phyloP scores from a whole-genome alignment of 2,797 vertebrate genomes.

The Enteromius argenteus region DNA sequence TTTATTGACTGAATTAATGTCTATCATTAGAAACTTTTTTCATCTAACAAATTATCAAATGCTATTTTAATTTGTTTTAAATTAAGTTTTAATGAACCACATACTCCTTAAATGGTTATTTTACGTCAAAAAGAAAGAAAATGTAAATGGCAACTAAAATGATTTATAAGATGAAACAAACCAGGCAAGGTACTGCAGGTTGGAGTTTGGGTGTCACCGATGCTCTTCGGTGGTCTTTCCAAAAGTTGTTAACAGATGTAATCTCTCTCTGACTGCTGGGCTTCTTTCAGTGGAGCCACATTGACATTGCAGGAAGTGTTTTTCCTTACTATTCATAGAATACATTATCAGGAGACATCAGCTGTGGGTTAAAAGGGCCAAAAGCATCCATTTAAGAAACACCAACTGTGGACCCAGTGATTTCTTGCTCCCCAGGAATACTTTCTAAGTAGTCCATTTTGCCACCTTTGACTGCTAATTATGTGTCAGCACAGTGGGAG shows the following conservation, averaged over 20 bases:
- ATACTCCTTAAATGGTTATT: background rate
- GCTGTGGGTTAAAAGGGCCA: conserved; percentile 51
- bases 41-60: conserved; percentile 41
- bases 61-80: conserved; percentile 22
- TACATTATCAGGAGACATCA: conserved; percentile 51
- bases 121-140: background rate
- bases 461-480: conserved; percentile 42
- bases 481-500: conserved; percentile 24
- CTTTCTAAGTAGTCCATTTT: conserved; percentile 41
- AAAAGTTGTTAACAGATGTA: conserved; percentile 47
- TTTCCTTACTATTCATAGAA: conserved; percentile 45
- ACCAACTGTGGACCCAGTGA: conserved; percentile 37
- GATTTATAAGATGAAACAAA: background rate
- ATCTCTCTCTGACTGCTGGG: conserved; percentile 51
- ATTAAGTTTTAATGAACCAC: conserved; percentile 21
- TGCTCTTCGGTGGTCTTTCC: conserved; percentile 54
- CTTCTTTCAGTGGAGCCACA: conserved; percentile 36
- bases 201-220: conserved; percentile 24
- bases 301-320: conserved; percentile 37
- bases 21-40: conserved; percentile 13
- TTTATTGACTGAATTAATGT: background rate
- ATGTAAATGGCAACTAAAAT: conserved; percentile 1
- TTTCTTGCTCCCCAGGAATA: conserved; percentile 36
- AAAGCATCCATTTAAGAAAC: conserved; percentile 43
- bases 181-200: background rate